Conservation (phyloP, 1,140 invertebrate species). For the Subanguina moxae region DNA sequence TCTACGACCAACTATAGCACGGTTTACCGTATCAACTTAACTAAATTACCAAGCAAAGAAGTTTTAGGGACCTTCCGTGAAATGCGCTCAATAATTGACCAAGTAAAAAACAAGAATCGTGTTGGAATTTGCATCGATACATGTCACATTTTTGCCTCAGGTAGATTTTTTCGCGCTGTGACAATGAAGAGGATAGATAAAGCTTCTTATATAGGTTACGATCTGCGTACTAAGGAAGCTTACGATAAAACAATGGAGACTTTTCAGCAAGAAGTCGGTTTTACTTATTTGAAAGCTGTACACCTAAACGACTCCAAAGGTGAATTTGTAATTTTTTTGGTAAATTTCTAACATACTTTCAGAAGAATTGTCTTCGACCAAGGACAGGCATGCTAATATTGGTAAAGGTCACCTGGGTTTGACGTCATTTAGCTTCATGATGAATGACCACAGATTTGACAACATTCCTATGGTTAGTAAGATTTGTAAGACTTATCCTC, state of each 20-base stretch:
- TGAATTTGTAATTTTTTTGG: conserved; percentile 35
- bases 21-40: no score
- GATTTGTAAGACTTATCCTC: no score
- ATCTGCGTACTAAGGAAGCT: conserved; percentile 60
- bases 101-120: conserved; percentile 62
- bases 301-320: conserved; percentile 66
- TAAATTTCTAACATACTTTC: conserved; percentile 45
- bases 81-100: conserved; percentile 62
- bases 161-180: conserved; percentile 41
- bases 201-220: conserved; percentile 61
- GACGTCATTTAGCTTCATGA: conserved; percentile 60
- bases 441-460: conserved; percentile 62
- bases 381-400: conserved; percentile 64
- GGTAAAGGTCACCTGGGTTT: conserved; percentile 63
- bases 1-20: no score
- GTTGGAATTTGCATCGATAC: conserved; percentile 65
- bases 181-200: neutral
- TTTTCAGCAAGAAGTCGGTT: conserved; percentile 63
- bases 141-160: conserved; percentile 65
- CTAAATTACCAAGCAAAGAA: no score
- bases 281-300: conserved; percentile 63
- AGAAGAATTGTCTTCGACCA: conserved; percentile 60
- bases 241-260: conserved; percentile 61
- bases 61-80: conserved; percentile 62
- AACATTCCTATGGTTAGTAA: no score